Conservation (phyloP, 2,888 invertebrate genomes). For the Agrilus cyanescens region DNA sequence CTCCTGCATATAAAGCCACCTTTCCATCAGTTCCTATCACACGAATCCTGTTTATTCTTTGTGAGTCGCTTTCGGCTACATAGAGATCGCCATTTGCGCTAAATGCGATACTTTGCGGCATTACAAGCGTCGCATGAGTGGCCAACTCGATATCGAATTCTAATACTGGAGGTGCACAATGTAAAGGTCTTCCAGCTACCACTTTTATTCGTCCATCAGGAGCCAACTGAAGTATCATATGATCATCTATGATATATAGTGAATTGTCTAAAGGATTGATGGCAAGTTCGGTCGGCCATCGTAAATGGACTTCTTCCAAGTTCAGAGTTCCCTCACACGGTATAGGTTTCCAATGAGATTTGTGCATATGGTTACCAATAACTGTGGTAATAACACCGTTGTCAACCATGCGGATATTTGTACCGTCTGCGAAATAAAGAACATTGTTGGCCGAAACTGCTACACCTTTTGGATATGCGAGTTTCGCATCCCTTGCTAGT, state of each 20-base stretch:
- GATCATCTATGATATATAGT: constrained; percentile 91
- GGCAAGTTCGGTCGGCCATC: constrained; percentile 93
- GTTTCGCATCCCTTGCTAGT: constrained; percentile 80
- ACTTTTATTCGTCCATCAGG: constrained; percentile 84
- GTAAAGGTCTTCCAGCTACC: constrained; percentile 84
- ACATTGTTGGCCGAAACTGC: constrained; percentile 87
- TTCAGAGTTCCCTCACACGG: constrained; percentile 85
- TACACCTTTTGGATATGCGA: constrained; percentile 93
- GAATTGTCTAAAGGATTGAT: constrained; percentile 92
- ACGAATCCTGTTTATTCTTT: constrained; percentile 82
- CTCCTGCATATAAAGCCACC: constrained; percentile 87
- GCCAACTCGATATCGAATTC: constrained; percentile 78
- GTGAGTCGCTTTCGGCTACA: constrained; percentile 92
- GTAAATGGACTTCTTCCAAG: constrained; percentile 83
- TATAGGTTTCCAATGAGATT: constrained; percentile 87
- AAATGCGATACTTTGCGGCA: constrained; percentile 91
- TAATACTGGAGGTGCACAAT: constrained; percentile 75
- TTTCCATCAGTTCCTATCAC: constrained; percentile 89
- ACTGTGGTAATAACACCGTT: constrained; percentile 88
- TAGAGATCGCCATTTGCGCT: constrained; percentile 85
- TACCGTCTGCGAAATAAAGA: constrained; percentile 91
- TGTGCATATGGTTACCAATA: constrained; percentile 86
- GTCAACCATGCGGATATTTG: constrained; percentile 84
- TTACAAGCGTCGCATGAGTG: constrained; percentile 79
- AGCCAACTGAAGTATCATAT: constrained; percentile 87